Base-by-base conservation (phyloP, 2,888 invertebrate species). In the Drosophila buzzatii region DNA sequence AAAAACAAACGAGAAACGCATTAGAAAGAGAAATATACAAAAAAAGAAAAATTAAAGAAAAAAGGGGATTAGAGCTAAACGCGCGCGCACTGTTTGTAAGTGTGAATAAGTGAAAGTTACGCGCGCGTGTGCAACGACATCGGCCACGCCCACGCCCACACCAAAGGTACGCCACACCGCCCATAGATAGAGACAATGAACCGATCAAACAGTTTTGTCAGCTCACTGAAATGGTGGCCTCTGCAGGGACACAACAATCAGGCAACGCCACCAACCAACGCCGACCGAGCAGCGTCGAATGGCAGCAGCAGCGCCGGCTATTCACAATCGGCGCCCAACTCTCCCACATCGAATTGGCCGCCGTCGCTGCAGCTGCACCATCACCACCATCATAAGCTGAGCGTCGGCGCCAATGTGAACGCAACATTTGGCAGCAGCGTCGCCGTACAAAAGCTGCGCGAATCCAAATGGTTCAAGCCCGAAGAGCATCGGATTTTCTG, bases 401-500 rank as follows among this genome's bases (percentile, higher is more conserved):
- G 69, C 58, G 74, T 82, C 45, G 76, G 74, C 58, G 73, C 73
- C 58, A 79, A 66, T 57, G 81, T 70, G 37, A 77, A 73, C 60
- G 73, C 73, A 31, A 86, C 83, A 31, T 85, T 85, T 62, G 85
- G 78, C 76, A 80, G 82, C 76, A 95, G 95, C 58, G 95, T 96
- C 44, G 95, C 96, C 56, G 95, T 95, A 73, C 96, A 96, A 91
- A 96, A 96, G 90, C 93, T 96, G 80, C 94, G 96, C 76, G 96
- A 96, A 91, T 95, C 96, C 74, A 96, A 96, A 94, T 96, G 96
- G 96, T 96, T 96, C 91, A 94, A 94, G 81, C 95, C 95, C 81
- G 95, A 95, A 85, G 96, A 96, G 93, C 94, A 95, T 90, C 95
- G 95, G 86, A 95, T 96, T 83, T 94, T 96, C 81, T 96, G 95